Conservation (phyloP, 1,140 invertebrate species). For the Lerema accius region DNA sequence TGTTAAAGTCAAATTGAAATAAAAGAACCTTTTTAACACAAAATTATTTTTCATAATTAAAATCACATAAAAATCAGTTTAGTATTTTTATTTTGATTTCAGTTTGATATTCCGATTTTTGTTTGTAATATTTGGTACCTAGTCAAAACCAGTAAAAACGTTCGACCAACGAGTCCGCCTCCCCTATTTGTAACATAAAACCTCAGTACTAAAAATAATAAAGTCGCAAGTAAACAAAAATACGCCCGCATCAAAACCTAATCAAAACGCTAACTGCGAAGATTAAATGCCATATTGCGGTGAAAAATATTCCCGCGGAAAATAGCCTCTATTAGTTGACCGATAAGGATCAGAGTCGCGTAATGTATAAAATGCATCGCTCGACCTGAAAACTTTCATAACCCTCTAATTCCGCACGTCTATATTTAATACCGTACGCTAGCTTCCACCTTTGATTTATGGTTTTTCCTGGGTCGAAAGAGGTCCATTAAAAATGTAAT, state of each 20-base stretch:
- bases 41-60: too few species aligned
- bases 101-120: too few species aligned
- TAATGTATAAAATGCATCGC: background rate
- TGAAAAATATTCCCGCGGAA: background rate
- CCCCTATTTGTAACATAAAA: too few species aligned
- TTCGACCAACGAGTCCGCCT: too few species aligned
- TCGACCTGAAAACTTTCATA: constrained; percentile 7
- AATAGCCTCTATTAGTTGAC: background rate
- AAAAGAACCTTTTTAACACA: too few species aligned
- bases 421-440: constrained; percentile 36
- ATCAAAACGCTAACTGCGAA: constrained; percentile 6
- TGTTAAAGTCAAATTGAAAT: too few species aligned
- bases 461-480: constrained; percentile 31
- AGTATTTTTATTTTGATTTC: too few species aligned
- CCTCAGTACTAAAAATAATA: background rate
- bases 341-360: background rate
- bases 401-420: constrained; percentile 16
- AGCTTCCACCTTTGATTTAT: constrained; percentile 45
- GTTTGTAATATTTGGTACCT: constrained; percentile 1
- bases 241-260: constrained; percentile 1
- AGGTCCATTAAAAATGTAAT: constrained; percentile 42
- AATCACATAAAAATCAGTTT: too few species aligned
- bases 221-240: constrained; percentile 6
- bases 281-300: constrained; percentile 17
- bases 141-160: too few species aligned